phyloP scores from a whole-genome alignment of 1,140 invertebrate species.

The Planococcus citri region DNA sequence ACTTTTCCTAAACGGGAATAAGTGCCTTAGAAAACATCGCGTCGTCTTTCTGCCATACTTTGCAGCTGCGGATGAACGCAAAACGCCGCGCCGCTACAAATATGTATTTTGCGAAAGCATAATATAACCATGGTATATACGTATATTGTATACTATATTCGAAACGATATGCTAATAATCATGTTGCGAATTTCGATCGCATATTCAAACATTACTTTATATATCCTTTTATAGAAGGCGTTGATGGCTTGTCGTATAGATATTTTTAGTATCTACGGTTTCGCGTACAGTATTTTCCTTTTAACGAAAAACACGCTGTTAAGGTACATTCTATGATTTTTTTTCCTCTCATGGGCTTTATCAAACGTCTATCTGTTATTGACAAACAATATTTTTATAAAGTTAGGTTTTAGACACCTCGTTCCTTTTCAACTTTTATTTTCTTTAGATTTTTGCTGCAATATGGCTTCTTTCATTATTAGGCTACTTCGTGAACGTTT shows the following conservation, averaged over 20 bases:
- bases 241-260: conserved; percentile 6
- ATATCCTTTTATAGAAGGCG: neutral
- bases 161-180: conserved; percentile 3
- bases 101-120: no score
- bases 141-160: neutral
- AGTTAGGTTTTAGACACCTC: neutral
- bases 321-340: neutral
- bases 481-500: no score
- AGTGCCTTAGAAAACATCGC: neutral
- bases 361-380: neutral
- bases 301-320: neutral
- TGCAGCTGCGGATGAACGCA: neutral
- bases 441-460: no score
- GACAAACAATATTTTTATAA: conserved; percentile 4
- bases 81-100: neutral
- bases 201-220: neutral
- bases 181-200: neutral
- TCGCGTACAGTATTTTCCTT: neutral
- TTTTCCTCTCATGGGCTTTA: neutral
- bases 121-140: no score
- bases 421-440: no score
- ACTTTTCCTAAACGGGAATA: neutral
- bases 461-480: no score
- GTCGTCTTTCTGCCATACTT: neutral
- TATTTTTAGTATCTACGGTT: neutral